These are phyloP conservation scores for Meganola albula DNA, from an alignment of 2,888 invertebrate species.

Conservation along the genomic window DNA sequence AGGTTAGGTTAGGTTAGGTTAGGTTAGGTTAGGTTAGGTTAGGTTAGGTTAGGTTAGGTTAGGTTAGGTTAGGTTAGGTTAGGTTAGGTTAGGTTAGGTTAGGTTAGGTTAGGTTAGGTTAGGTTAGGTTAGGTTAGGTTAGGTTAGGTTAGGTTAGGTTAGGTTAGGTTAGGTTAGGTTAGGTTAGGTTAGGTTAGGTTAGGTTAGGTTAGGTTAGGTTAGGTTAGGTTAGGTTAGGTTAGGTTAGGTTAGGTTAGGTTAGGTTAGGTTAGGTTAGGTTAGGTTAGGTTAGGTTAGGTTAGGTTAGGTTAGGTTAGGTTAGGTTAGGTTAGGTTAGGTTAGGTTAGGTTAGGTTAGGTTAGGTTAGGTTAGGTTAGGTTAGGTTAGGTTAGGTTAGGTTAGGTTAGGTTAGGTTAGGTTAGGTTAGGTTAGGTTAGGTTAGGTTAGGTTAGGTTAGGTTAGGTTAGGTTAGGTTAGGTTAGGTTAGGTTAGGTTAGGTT, in stretches of 20 bases:
- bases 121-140: slow-evolving; percentile 22
- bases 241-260: slow-evolving; percentile 26
- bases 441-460: too few relatives aligned
- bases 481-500: too few relatives aligned
- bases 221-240: slow-evolving; percentile 29
- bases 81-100: slow-evolving; percentile 21
- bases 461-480: too few relatives aligned
- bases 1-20: slow-evolving; percentile 18
- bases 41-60: slow-evolving; percentile 13
- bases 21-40: slow-evolving; percentile 14
- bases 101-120: slow-evolving; percentile 21
- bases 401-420: too few relatives aligned
- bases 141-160: slow-evolving; percentile 22
- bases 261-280: slow-evolving; percentile 20
- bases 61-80: slow-evolving; percentile 20
- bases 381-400: too few relatives aligned
- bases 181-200: slow-evolving; percentile 27
- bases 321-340: slow-evolving; percentile 15
- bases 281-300: slow-evolving; percentile 19
- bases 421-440: too few relatives aligned
- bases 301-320: slow-evolving; percentile 14
- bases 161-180: slow-evolving; percentile 21
- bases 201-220: slow-evolving; percentile 28
- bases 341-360: slow-evolving; percentile 14
- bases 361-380: too few relatives aligned